These are phyloP conservation scores for Campoletis sonorensis DNA, from an alignment of 1,140 invertebrate genomes.

Conservation along the genomic window DNA sequence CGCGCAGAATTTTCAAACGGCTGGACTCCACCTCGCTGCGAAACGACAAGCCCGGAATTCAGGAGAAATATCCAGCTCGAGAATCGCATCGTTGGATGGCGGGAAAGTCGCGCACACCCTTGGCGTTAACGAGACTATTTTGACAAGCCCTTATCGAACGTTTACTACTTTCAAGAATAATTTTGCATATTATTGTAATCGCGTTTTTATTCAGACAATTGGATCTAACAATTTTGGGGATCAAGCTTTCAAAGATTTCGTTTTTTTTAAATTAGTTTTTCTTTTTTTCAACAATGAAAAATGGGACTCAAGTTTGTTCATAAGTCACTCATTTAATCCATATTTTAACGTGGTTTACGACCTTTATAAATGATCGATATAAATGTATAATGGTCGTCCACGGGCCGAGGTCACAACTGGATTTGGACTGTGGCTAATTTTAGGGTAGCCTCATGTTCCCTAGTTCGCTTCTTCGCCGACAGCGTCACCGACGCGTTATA, in stretches of 20 bases:
- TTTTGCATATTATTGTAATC: no score
- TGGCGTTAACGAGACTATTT: background rate
- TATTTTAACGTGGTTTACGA: background rate
- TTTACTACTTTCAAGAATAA: no score
- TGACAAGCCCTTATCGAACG: background rate
- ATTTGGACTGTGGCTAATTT: conserved; percentile 42
- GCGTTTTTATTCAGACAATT: no score
- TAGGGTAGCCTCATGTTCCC: conserved; percentile 22
- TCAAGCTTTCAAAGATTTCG: no score
- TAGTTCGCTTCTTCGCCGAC: background rate
- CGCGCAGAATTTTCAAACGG: conserved; percentile 21
- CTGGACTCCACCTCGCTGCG: conserved; percentile 9
- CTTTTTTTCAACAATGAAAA: background rate
- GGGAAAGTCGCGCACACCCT: no score
- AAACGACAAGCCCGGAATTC: background rate
- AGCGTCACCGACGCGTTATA: background rate
- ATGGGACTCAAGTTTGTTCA: no score
- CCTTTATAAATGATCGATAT: background rate
- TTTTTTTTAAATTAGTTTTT: no score
- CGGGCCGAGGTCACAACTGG: conserved; percentile 35
- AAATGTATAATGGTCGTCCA: background rate
- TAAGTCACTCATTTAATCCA: background rate
- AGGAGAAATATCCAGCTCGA: background rate
- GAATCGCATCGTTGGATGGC: background rate
- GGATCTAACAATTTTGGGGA: no score